Evolutionary conservation across 2,888 invertebrate genomes (phyloP), one percentile per base, ranked within the genome.

Genomic region (Conistra vaccinii): DNA sequence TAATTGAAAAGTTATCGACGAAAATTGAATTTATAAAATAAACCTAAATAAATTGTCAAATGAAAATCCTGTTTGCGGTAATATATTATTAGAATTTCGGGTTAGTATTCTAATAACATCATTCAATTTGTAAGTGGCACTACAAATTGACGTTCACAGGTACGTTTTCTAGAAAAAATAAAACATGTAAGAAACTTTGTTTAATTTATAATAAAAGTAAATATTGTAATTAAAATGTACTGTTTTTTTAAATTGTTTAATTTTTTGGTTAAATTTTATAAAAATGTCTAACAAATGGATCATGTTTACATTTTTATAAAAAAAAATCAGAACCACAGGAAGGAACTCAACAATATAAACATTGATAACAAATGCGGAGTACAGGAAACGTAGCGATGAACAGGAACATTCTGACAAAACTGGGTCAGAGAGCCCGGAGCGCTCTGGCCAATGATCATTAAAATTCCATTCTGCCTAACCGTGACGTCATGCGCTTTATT

Each of bases 401-500:
- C 69, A 48, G 58, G 35, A 69, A 60, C 60, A 76, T 80, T 80
- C 29, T 77, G 61, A 65, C 76, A 67, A 87, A 87, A 83, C 62
- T 86, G 69, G 87, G 86, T 86, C 87, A 85, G 58, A 53, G 57
- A 72, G 70, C 72, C 68, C 14, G 53, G 71, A 61, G 80, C 73
- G 75, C 77, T 77, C 78, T 74, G 80, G 71, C 72, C 74, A 62
- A 75, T 73, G 83, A 73, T 76, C 86, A 86, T 86, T 87, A 86
- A 86, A 87, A 87, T 85, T 85, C 77, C 66, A 83, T 78, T 63
- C 71, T 32, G 63, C 76, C 53, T 77, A 63, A 72, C 80, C 20
- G 58, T 57, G 65, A 63, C 79, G 80, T 72, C 72, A n/a, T 62
- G 17, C 63, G 79, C 39, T 61, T 70, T 35, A 58, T 79, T 70